A percentile compares a stretch with the other conserved stretches of the same genome.
phyloP scores from a whole-genome alignment of 37 sponge, comb jelly and placozoan genomes.

The Bolinopsis microptera region DNA sequence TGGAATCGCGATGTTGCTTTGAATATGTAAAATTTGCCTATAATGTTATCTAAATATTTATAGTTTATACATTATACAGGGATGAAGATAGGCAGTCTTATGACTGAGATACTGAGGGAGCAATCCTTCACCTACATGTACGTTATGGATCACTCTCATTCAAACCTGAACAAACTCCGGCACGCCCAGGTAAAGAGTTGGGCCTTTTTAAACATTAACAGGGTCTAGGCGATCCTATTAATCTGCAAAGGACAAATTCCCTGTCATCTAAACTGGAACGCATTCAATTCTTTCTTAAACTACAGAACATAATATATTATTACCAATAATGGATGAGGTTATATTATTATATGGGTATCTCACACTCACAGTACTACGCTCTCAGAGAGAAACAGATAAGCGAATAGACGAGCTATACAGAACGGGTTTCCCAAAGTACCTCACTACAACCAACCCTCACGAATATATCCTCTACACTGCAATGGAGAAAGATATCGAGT shows the following conservation, averaged over 20 bases:
- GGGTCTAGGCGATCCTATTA: no score
- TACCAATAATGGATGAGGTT: no score
- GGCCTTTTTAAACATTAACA: no score
- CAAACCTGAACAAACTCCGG: conserved; percentile 2
- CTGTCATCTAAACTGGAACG: no score
- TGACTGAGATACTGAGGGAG: conserved; percentile 10
- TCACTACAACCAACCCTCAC: conserved; percentile 8
- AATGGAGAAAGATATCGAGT: conserved; percentile 21
- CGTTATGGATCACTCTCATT: neutral
- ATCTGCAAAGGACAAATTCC: no score
- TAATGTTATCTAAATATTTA: no score
- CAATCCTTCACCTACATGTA: conserved; percentile 44
- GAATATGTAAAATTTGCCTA: no score
- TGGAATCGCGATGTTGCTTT: no score
- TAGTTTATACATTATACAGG: neutral
- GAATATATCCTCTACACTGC: conserved; percentile 43
- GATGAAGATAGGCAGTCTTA: conserved; percentile 16
- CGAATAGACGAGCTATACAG: conserved; percentile 15
- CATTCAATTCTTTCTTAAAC: no score
- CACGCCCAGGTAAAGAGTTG: neutral
- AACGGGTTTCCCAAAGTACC: neutral
- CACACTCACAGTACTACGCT: no score
- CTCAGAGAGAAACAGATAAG: conserved; percentile 25
- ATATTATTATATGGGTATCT: no score
- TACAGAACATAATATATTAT: no score